Evolutionary conservation across 2,797 vertebrate genomes (phyloP), one percentile per base, ranked within the genome.

Genomic region (Oceanodroma leucorhoa): DNA sequence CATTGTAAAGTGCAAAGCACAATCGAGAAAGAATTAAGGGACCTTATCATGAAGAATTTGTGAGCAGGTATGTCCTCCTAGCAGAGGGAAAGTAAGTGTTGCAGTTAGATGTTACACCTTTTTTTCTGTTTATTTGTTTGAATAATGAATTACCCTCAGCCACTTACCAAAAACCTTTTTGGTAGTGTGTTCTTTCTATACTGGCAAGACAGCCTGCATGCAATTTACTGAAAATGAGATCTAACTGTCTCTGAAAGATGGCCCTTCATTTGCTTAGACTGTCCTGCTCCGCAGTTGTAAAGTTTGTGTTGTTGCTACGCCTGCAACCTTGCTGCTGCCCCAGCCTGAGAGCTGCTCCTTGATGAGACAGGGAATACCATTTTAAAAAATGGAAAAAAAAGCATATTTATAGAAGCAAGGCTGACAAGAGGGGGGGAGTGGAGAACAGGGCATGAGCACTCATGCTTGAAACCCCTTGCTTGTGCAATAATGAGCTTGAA

Each of bases 401-500:
- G 29, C 75, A 67, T 93, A 94, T 94, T 95, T 90, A 85, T 45
- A 92, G 89, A 92, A 94, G 57, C 57, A 85, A 71, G 54, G 46
- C 82, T 93, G 92, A 91, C 45, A 77, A 90, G 83, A 38, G 71
- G 32, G 82, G 78, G 67, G 43, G 64, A 88, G 72, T 67, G 64
- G 86, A 93, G 95, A 94, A 93, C 93, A 84, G 95, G 89, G 89
- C 91, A 92, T 94, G 34, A 97, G 91, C 94, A 95, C 95, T 96
- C 96, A 97, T 96, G 95, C 96, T 94, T 97, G 93, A 97, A 97
- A 95, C 95, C 94, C 92, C 92, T 96, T 95, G 89, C 94, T 94
- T 94, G 93, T 94, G 95, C 87, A 96, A 94, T 97, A 97, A 97
- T 96, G 96, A 97, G 96, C 96, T 94, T 97, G 95, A 96, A 97